Percentiles rank a stretch among this genome's conserved stretches.
These are phyloP conservation scores for Theodoxus fluviatilis DNA, from an alignment of 2,888 invertebrate genomes.

Conservation along the genomic window DNA sequence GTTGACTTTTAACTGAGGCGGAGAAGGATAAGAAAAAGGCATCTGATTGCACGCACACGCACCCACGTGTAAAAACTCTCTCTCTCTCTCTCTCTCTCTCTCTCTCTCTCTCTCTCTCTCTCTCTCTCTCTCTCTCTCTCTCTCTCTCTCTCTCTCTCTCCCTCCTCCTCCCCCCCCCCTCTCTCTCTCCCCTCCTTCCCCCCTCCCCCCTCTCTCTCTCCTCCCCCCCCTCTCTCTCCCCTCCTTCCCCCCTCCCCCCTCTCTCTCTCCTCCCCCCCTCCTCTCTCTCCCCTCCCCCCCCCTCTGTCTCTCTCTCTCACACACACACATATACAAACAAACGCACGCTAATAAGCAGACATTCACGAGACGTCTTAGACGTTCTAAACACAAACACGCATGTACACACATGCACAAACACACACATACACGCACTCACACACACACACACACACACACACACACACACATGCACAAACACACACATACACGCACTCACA, in stretches of 20 bases:
- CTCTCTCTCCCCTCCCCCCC: neutral
- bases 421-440: conserved; percentile 10
- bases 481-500: conserved; percentile 1
- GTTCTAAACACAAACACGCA: no score
- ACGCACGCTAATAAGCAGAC: neutral
- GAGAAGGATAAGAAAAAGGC: no score
- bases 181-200: conserved; percentile 6
- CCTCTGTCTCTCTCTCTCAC: no score
- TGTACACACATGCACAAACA: conserved; percentile 8
- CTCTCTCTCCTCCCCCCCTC: neutral
- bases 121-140: conserved; percentile 25
- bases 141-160: conserved; percentile 23
- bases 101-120: conserved; percentile 24
- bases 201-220: conserved; percentile 19
- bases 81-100: conserved; percentile 16
- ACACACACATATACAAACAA: conserved; percentile 4
- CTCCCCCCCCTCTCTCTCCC: neutral
- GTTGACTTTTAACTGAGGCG: no score
- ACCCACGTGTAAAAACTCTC: neutral
- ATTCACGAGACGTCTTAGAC: no score
- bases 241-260: neutral
- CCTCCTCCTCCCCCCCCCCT: conserved; percentile 19
- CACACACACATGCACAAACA: conserved; percentile 3
- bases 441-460: conserved; percentile 14
- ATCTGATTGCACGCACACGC: neutral